These are phyloP conservation scores for Listrodromus nycthemerus DNA, from an alignment of 2,888 invertebrate species.

Conservation along the genomic window DNA sequence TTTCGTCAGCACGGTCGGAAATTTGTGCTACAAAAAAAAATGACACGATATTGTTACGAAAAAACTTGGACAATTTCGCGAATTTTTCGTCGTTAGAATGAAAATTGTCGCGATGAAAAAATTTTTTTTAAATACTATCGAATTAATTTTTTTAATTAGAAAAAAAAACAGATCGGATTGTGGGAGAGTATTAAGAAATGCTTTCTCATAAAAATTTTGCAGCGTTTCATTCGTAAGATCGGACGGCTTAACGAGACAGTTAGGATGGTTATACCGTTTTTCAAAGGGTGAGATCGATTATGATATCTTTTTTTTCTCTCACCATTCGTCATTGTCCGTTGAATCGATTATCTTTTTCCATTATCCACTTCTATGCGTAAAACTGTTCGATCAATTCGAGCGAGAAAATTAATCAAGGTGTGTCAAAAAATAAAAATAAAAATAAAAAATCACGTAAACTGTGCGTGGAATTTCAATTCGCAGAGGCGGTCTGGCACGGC, in stretches of 20 bases:
- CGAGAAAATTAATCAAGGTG: neutral
- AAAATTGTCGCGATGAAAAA: too few species aligned
- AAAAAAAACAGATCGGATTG: too few species aligned
- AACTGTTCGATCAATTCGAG: neutral
- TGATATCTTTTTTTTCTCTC: neutral
- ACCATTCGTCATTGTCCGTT: neutral
- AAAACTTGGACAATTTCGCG: too few species aligned
- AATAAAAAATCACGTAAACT: constrained; percentile 2
- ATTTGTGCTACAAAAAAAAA: neutral
- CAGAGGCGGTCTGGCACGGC: constrained; percentile 17
- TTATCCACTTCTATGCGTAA: neutral
- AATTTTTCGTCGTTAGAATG: too few species aligned
- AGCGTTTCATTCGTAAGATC: neutral
- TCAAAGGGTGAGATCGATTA: neutral
- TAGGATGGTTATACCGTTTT: neutral
- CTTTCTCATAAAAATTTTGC: neutral
- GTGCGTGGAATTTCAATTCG: constrained; percentile 48
- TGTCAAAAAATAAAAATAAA: neutral
- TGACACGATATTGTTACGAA: too few species aligned
- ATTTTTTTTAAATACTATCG: too few species aligned
- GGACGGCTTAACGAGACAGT: neutral
- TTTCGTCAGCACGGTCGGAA: too few species aligned
- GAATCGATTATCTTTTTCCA: neutral
- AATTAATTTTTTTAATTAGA: too few species aligned
- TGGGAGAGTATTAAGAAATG: too few species aligned